Conservation (phyloP, 2,797 vertebrate species). For the Valencia hispanica region DNA sequence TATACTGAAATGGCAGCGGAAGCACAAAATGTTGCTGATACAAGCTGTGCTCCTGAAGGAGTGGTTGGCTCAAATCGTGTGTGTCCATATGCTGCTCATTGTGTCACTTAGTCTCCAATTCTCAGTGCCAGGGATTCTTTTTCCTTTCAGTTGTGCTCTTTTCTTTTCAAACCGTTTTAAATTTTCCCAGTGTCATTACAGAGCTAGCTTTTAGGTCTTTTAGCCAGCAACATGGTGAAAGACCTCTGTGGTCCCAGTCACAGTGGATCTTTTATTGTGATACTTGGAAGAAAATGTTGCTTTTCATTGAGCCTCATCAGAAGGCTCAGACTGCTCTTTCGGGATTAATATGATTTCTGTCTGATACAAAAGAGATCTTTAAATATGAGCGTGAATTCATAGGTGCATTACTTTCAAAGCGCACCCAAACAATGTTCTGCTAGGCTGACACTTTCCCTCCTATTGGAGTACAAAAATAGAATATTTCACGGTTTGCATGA, state of each 20-base stretch:
- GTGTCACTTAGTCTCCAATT: neutral
- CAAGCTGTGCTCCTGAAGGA: conserved; percentile 18
- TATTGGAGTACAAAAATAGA: neutral
- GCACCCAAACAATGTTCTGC: neutral
- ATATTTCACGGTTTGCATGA: conserved; percentile 3
- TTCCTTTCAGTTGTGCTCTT: neutral
- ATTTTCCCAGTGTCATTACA: conserved; percentile 10
- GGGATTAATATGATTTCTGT: conserved; percentile 19
- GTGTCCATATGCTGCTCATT: neutral
- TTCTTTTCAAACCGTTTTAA: neutral
- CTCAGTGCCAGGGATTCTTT: neutral
- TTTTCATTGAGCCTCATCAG: conserved; percentile 29
- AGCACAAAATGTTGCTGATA: neutral
- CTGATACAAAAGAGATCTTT: conserved; percentile 21
- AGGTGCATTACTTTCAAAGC: neutral
- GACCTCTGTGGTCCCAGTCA: conserved; percentile 25
- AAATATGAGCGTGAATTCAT: neutral
- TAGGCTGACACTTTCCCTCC: neutral
- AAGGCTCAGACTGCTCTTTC: conserved; percentile 5
- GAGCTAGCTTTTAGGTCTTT: conserved; percentile 6
- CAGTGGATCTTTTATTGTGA: conserved; percentile 30
- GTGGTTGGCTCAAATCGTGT: neutral
- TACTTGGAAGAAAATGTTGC: conserved; percentile 16
- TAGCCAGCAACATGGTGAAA: neutral
- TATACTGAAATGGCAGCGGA: neutral